Base-by-base conservation (phyloP, 2,888 invertebrate genomes). In the Cerceris rybyensis region DNA sequence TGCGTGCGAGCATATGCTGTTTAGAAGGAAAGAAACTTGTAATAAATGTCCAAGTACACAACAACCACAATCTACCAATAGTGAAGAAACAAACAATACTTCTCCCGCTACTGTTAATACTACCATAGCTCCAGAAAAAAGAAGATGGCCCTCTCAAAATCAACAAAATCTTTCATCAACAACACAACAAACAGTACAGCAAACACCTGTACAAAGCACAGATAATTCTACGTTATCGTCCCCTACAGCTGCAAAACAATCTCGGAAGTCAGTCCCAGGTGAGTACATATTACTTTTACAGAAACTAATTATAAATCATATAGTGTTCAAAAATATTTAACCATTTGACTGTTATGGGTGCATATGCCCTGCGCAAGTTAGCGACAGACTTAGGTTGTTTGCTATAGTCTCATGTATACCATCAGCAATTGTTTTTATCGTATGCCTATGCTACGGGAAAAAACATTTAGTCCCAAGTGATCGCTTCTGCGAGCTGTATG, bases 1-100 rank as follows among this genome's bases (percentile, higher is more conserved):
- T 93, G 94, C 90, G 1, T 95, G 95, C 88, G 94, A 94, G 83
- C 87, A 92, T 90, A 83, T 93, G 92, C 70, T 93, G 87, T 87
- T 93, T 89, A 84, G 88, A 91, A 76, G 92, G 52, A 91, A 93
- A 78, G 92, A 92, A 67, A 88, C 88, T n/a, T 94, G 94, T 87
- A 90, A 88, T 58, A 94, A 94, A 85, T 94, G 94, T 89, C 88
- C 88, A 28, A 83, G 80, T 70, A 78, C 82, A 9, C 88, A 89
- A 50, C 87, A 87, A 58, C 85, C 87, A 61, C 82, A 84, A 52
- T 82, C 86, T 0, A 89, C 83, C 14, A 89, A 87, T 65, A 87
- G 82, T 28, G 91, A 91, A 42, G 89, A 88, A 68, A 54, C 81
- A 66, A 71, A 85, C 70, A 69, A 81, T 52, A 61, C 72, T 65